Evolutionary conservation across 2,797 vertebrate species (phyloP), one percentile per base, ranked within the genome.

Genomic region (Enteromius unitaeniatus): DNA sequence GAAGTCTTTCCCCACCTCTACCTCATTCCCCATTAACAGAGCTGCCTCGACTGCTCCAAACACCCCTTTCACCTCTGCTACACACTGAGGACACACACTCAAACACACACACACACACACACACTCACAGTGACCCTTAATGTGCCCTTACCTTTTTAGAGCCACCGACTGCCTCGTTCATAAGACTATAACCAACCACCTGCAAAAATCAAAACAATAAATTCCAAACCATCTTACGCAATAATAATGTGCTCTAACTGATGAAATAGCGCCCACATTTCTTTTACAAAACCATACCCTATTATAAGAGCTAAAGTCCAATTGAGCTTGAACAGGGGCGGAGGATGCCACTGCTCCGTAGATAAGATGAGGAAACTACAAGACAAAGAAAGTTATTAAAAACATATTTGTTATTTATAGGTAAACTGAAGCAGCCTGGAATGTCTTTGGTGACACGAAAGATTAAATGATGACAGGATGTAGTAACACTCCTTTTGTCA

Each of bases 331-430:
- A 68, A 97, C 93, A 0, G 96, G 96, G 42, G 96, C 96, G 0
- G 97, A 97, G 1, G 97, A 97, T 11, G 97, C 95, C 40, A 97
- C 94, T 0, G 97, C 95, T 0, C 94, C 96, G 3, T 91, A 96
- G 34, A 97, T 88, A 62, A 97, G 92, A 84, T 96, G 95, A 15
- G 96, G 97, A 85, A 95, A 96, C 97, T 97, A 87, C 4, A 87
- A 88, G 21, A 76, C 21, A 82, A 17, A 51, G 6, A 55, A 28
- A 60, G 2, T 4, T 7, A 34, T 21, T 5, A 40, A 42, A 69
- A 11, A 8, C 23, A n/a, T 5, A 11, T 40, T 68, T 13, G 10
- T 42, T 14, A 13, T 68, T n/a, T 31, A n/a, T n/a, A 28, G 23
- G 26, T 28, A 28, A 19, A 40, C 14, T 47, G 10, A 47, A 45